Percentiles rank a stretch among this genome's conserved stretches.
Conservation (phyloP, 2,888 invertebrate genomes). For the Anthrax anthrax region DNA sequence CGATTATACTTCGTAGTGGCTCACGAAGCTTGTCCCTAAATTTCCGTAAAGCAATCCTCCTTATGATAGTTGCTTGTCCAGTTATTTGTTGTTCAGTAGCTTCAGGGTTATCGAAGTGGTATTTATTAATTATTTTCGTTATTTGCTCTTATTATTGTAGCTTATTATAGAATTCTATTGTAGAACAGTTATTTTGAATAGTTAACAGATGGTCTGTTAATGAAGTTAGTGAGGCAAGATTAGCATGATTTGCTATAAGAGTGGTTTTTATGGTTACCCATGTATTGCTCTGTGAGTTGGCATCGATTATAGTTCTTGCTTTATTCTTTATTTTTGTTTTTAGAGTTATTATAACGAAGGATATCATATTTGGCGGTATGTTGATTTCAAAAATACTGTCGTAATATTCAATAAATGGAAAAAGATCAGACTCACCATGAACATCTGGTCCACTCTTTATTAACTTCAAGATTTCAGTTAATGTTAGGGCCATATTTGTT, state of each 20-base stretch:
- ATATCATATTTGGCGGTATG: too few relatives aligned
- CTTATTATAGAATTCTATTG: neutral
- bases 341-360: too few relatives aligned
- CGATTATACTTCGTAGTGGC: neutral
- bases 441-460: too few relatives aligned
- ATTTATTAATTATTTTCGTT: neutral
- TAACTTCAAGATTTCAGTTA: too few relatives aligned
- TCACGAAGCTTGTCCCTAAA: neutral
- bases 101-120: neutral
- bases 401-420: too few relatives aligned
- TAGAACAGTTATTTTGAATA: neutral
- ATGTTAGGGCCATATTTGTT: too few relatives aligned
- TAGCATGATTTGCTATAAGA: neutral
- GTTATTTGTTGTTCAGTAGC: neutral
- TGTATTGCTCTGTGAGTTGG: too few relatives aligned
- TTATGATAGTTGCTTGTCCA: neutral
- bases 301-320: too few relatives aligned
- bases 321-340: too few relatives aligned
- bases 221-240: neutral
- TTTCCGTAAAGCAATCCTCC: neutral
- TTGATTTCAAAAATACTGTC: too few relatives aligned
- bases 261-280: too few relatives aligned
- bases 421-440: too few relatives aligned
- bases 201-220: neutral
- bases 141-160: neutral